These are phyloP conservation scores for Athene noctua DNA, from an alignment of 2,113 vertebrate genomes.

Conservation along the genomic window DNA sequence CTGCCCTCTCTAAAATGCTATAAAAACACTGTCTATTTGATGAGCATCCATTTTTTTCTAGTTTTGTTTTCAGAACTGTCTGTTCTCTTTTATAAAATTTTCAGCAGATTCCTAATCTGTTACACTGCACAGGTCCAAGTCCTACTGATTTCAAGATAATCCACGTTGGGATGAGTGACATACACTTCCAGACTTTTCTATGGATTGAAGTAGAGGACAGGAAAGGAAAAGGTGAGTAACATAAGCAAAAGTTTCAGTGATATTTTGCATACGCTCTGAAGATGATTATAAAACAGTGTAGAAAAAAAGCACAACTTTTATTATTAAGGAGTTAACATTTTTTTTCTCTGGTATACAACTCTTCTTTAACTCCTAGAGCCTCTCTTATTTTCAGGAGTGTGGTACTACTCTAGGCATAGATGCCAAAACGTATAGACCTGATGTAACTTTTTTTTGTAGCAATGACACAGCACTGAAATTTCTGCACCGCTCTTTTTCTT, in stretches of 20 bases:
- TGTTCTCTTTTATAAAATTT: not conserved
- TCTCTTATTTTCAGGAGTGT: not conserved
- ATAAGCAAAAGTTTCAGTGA: not conserved
- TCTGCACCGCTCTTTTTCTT: not conserved
- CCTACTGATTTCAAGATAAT: not conserved
- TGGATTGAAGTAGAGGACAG: not conserved
- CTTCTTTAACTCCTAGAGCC: not conserved
- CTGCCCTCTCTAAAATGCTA: not conserved
- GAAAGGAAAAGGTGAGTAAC: not conserved
- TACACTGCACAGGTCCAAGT: not conserved
- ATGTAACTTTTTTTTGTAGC: not conserved
- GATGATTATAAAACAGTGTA: not conserved
- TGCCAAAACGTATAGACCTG: accelerated
- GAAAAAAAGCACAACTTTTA: not conserved
- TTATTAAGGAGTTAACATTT: not conserved
- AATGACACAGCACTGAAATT: not conserved
- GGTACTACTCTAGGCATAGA: not conserved
- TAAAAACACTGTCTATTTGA: not conserved
- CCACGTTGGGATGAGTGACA: not conserved
- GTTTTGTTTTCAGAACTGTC: not conserved
- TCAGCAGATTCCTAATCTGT: not conserved
- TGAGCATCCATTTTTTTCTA: not conserved
- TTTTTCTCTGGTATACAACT: not conserved
- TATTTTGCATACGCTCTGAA: not conserved
- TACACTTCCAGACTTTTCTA: not conserved